Base-by-base conservation (phyloP, 2,113 vertebrate genomes). In the Passer domesticus region DNA sequence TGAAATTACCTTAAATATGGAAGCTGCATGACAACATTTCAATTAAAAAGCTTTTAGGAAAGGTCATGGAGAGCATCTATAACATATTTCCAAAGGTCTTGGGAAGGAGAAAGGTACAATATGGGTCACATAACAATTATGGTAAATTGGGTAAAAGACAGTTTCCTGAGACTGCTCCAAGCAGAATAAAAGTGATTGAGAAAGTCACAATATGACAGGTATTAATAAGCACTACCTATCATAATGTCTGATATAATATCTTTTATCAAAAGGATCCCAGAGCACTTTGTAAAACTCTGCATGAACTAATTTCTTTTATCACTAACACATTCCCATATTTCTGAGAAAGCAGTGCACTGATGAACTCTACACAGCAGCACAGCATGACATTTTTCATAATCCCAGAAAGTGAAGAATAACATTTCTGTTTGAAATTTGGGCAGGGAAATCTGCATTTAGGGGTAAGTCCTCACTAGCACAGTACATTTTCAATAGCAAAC, bases 41-140 rank as follows among this genome's bases (percentile, higher is more conserved):
- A 95, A 94, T 94, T 96, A 91, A 92, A 95, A 96, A 92, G 91
- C 95, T 96, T 95, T 96, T 87, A 96, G 87, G 69, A 73, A 91
- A 92, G 92, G 89, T 84, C 59, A 1, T 8, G 23, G 56, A 58
- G 84, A 89, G 49, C 77, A 85, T 72, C 77, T 89, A 30, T 56
- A 90, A 89, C 60, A 89, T 49, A 89, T 96, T 91, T 94, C 58
- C 49, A 82, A 92, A 76, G 77, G 89, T 95, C 91, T 89, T 68
- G 52, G 80, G 83, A 92, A 87, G 86, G 80, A 66, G 89, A 46
- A 89, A 31, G 59, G 50, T 81, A 89, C 50, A 55, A 67, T 70
- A 50, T 44, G 58, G 95, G 92, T 89, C 94, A 89, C 69, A 64
- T 84, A 64, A 87, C 49, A 77, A 79, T 87, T 87, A 92, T 25